A percentile compares a stretch with the other conserved stretches of the same genome.
phyloP scores from a whole-genome alignment of 2,797 vertebrate species.

The Tiaroga cobitis region DNA sequence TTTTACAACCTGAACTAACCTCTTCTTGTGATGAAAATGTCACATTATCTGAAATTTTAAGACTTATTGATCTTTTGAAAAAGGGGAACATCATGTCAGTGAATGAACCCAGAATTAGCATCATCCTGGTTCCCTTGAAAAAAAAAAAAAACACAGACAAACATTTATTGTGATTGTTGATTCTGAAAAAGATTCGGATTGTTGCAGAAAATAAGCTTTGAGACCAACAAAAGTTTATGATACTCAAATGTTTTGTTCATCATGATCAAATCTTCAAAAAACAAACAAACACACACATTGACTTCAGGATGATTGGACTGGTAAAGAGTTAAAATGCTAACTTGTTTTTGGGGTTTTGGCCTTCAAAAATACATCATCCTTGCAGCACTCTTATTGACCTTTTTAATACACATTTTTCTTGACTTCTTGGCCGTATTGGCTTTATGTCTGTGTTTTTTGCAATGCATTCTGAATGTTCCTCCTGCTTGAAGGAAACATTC shows the following conservation, averaged over 20 bases:
- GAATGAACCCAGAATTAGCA: too few species aligned
- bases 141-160: too few species aligned
- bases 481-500: too few species aligned
- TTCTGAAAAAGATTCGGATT: background rate
- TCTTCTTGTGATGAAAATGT: background rate
- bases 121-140: too few species aligned
- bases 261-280: background rate
- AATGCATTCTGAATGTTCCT: background rate
- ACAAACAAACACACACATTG: background rate
- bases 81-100: background rate
- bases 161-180: too few species aligned
- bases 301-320: background rate
- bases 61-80: background rate
- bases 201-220: background rate
- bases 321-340: too few species aligned
- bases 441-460: background rate
- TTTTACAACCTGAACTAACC: background rate
- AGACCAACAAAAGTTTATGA: background rate
- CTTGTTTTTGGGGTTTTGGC: too few species aligned
- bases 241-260: background rate
- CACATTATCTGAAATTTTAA: background rate
- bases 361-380: too few species aligned
- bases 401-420: background rate
- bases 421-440: background rate
- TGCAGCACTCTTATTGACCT: too few species aligned